Base-by-base conservation (phyloP, 2,888 invertebrate genomes). In the Drosophila lutescens region DNA sequence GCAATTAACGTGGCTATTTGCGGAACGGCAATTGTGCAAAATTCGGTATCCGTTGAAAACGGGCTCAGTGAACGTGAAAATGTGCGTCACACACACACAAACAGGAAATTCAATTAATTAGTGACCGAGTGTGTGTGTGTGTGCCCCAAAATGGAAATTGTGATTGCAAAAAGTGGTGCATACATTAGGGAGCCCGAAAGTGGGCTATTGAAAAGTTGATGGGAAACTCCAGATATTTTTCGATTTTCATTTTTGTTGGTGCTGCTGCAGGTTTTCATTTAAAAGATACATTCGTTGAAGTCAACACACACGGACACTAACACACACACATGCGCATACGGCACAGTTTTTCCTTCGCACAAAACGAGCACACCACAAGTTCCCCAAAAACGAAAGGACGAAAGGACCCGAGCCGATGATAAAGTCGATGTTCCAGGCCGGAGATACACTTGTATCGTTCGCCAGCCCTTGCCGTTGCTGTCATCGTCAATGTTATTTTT, bases 401-500 rank as follows among this genome's bases (percentile, higher is more conserved):
- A 65, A 69, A 56, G 78, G 76, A 83, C 76, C 87, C 88, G 83
- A 83, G 71, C 87, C 88, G 83, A 83, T 77, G 87, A 80, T 84
- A 88, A 78, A 86, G 88, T 86, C 87, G 88, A 79, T 88, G 86
- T 86, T 68, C 78, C 61, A 50, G 73, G 73, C 86, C 77, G 79
- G 79, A 89, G 80, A 80, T 84, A 86, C 78, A 78, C 71, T 82
- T 78, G 76, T 75, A 77, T 78, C 66, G 70, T 76, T 70, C 53
- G 62, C 40, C 56, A 40, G 40, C 56, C 46, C 30, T 46, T 46
- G 41, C 17, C 17, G 41, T 10, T 30, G 58, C 58, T 59, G 63
- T 46, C 88, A 80, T 77, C 87, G 86, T 76, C 84, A 86, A 84
- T 84, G 85, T 86, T 79, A 83, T 88, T 86, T 86, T 88, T 88